These are phyloP conservation scores for Beris morrisii DNA, from an alignment of 2,888 invertebrate species.

Conservation along the genomic window DNA sequence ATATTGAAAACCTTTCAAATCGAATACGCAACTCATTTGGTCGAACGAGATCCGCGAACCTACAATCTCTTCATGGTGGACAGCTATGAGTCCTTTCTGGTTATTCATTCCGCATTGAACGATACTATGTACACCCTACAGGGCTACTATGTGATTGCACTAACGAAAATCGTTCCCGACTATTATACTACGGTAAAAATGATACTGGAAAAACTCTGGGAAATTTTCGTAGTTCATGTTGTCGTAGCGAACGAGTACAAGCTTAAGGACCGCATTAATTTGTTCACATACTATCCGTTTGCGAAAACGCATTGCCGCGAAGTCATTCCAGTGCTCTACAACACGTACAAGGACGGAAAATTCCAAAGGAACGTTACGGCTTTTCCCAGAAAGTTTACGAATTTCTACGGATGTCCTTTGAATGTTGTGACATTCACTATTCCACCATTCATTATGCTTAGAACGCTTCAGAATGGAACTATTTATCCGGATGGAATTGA, in stretches of 20 bases:
- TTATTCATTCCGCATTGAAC: conserved; percentile 7
- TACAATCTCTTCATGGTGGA: conserved; percentile 16
- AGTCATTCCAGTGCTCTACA: conserved; percentile 7
- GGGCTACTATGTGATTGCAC: conserved; percentile 15
- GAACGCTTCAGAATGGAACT: conserved; percentile 22
- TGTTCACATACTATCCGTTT: conserved; percentile 26
- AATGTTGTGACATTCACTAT: conserved; percentile 28
- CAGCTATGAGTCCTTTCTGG: conserved; percentile 3
- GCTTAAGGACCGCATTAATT: neutral
- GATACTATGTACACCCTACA: neutral
- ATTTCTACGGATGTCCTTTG: conserved; percentile 34
- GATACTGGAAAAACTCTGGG: conserved; percentile 7
- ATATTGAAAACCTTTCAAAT: neutral
- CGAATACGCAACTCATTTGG: neutral
- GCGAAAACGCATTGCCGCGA: conserved; percentile 6
- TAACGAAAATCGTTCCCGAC: neutral
- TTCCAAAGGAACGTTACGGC: conserved; percentile 10
- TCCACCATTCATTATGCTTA: conserved; percentile 28
- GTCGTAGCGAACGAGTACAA: neutral
- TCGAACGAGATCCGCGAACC: neutral
- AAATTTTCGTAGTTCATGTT: conserved; percentile 16
- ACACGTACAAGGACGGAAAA: conserved; percentile 3
- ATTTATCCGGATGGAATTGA: conserved; percentile 33
- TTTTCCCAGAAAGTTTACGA: conserved; percentile 36
- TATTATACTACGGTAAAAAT: neutral